These are phyloP conservation scores for Caenorhabditis drosophilae DNA, from an alignment of 2,888 invertebrate genomes.

Conservation along the genomic window DNA sequence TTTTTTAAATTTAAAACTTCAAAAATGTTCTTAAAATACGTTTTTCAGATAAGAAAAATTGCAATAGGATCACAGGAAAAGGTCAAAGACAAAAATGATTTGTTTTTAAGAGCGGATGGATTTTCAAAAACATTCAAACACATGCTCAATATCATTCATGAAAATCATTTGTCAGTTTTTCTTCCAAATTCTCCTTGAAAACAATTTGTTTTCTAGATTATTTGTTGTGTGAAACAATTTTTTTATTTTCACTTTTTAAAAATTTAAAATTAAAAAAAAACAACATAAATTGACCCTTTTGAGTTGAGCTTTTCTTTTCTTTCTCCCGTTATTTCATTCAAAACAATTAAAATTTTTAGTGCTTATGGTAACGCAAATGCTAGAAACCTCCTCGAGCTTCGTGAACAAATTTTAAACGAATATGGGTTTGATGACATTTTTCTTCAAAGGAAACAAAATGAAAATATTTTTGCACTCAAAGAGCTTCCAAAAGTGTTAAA, in stretches of 20 bases:
- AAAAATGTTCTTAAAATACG: slow-evolving; percentile 74
- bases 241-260: too few relatives aligned
- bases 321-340: background rate
- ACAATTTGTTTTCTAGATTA: background rate
- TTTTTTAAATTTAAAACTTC: background rate
- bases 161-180: slow-evolving; percentile 16
- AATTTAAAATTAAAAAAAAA: too few relatives aligned
- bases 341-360: slow-evolving; percentile 67
- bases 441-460: slow-evolving; percentile 71
- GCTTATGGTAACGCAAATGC: slow-evolving; percentile 86
- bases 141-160: slow-evolving; percentile 70
- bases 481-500: slow-evolving; percentile 78
- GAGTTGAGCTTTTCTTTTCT: too few relatives aligned
- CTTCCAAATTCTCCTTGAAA: too few relatives aligned
- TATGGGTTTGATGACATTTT: slow-evolving; percentile 90
- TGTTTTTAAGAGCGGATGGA: slow-evolving; percentile 80
- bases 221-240: too few relatives aligned
- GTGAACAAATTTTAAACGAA: slow-evolving; percentile 87
- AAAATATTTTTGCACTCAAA: slow-evolving; percentile 82
- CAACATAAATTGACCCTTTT: too few relatives aligned
- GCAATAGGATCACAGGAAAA: slow-evolving; percentile 82
- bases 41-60: slow-evolving; percentile 72
- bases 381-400: slow-evolving; percentile 85
- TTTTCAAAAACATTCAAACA: slow-evolving; percentile 84
- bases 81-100: slow-evolving; percentile 75